Evolutionary conservation across 2,113 vertebrate genomes (phyloP).

Genomic region (Dolichotis patagonum): DNA sequence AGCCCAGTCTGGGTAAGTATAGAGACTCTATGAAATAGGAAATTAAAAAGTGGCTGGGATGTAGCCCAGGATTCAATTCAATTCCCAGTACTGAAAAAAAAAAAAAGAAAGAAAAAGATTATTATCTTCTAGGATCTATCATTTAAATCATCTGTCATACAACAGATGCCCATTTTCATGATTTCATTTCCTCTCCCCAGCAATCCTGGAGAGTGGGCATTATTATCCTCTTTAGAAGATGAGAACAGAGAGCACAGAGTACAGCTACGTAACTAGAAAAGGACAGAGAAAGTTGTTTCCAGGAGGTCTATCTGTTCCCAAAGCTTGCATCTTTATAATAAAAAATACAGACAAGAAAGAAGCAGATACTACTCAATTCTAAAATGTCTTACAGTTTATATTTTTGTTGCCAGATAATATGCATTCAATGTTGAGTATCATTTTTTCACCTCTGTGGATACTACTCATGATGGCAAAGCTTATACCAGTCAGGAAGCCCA

Average conservation of each 20-base stretch:
- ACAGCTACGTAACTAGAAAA: not conserved
- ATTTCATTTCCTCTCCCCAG: conserved; percentile 52
- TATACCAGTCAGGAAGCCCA: not conserved
- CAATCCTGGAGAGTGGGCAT: not conserved
- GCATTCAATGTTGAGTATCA: not conserved
- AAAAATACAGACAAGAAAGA: not conserved
- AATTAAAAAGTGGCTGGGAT: not conserved
- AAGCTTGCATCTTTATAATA: not conserved
- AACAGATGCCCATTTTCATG: not conserved
- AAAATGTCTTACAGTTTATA: not conserved
- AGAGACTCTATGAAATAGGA: not conserved
- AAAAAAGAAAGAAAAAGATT: not conserved
- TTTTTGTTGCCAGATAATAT: not conserved
- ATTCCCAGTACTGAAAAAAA: not conserved
- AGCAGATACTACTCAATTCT: not conserved
- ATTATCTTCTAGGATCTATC: not conserved
- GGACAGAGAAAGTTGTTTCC: not conserved
- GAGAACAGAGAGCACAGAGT: not conserved
- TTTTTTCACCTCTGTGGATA: conserved; percentile 8
- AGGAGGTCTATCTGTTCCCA: not conserved
- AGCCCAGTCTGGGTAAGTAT: not conserved
- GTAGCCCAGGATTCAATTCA: not conserved
- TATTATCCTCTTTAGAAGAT: not conserved
- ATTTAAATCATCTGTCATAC: conserved; percentile 36
- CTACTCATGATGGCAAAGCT: not conserved